Evolutionary conservation across 2,888 invertebrate genomes (phyloP).

Genomic region (Tanytarsus gracilentus): DNA sequence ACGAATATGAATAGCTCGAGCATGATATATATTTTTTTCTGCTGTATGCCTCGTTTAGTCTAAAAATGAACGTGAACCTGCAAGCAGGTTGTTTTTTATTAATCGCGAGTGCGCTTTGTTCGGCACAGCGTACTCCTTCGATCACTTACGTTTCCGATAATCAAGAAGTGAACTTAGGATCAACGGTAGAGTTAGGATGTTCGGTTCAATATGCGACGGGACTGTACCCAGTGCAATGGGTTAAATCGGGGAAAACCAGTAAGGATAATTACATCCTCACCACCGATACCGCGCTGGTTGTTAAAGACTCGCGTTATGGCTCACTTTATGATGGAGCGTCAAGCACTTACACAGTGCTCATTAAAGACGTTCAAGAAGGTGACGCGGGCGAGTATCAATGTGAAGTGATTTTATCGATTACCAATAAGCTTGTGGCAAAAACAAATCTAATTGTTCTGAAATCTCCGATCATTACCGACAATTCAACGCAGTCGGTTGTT

Average conservation of each 20-base stretch:
- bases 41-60: conserved; percentile 1
- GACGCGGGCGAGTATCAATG: conserved; percentile 84
- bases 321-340: conserved; percentile 69
- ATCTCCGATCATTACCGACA: conserved; percentile 86
- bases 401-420: conserved; percentile 71
- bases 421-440: conserved; percentile 70
- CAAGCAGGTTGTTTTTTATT: conserved; percentile 24
- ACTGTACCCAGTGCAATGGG: conserved; percentile 81
- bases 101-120: conserved; percentile 18
- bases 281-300: conserved; percentile 68
- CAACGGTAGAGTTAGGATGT: conserved; percentile 77
- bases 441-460: conserved; percentile 79
- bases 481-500: conserved; percentile 69
- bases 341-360: conserved; percentile 71
- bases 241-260: conserved; percentile 52
- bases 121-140: conserved; percentile 69
- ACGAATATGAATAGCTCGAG: no score
- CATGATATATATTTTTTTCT: neutral
- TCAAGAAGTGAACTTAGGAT: conserved; percentile 85
- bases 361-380: conserved; percentile 88
- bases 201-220: conserved; percentile 58
- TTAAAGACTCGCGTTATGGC: conserved; percentile 76
- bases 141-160: conserved; percentile 87
- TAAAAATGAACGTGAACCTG: conserved; percentile 21
- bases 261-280: conserved; percentile 70